A percentile compares a stretch with the other conserved stretches of the same genome.
phyloP scores from a whole-genome alignment of 2,888 invertebrate species.

The Slavum lentiscoides region DNA sequence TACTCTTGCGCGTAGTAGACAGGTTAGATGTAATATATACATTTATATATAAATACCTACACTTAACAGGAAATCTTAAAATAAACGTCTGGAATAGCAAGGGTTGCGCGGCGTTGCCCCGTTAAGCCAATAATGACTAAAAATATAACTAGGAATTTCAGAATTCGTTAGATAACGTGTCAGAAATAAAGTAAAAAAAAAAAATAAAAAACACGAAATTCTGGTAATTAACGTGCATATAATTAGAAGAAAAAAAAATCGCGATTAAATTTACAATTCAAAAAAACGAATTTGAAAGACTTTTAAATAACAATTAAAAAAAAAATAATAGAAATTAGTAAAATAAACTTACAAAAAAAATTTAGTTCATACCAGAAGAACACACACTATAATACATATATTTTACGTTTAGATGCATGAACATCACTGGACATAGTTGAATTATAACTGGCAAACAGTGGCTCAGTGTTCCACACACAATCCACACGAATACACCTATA shows the following conservation, averaged over 20 bases:
- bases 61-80: slow-evolving; percentile 45
- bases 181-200: background rate
- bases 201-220: background rate
- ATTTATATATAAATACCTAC: background rate
- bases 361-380: background rate
- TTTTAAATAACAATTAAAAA: background rate
- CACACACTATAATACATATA: background rate
- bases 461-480: background rate
- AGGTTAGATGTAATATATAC: background rate
- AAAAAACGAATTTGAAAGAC: background rate
- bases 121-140: background rate
- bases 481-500: slow-evolving; percentile 13
- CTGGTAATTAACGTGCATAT: no score
- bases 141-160: slow-evolving; percentile 31
- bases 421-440: slow-evolving; percentile 31
- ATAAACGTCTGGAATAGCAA: slow-evolving; percentile 45
- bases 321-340: background rate
- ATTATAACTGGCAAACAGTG: slow-evolving; percentile 23
- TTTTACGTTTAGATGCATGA: slow-evolving; percentile 5
- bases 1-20: background rate
- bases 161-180: background rate
- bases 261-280: background rate
- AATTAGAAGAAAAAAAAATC: background rate
- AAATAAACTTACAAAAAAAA: slow-evolving; percentile 39
- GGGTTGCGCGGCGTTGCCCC: slow-evolving; percentile 29